Base-by-base conservation (phyloP, 2,113 vertebrate genomes). In the Xiphophorus maculatus region DNA sequence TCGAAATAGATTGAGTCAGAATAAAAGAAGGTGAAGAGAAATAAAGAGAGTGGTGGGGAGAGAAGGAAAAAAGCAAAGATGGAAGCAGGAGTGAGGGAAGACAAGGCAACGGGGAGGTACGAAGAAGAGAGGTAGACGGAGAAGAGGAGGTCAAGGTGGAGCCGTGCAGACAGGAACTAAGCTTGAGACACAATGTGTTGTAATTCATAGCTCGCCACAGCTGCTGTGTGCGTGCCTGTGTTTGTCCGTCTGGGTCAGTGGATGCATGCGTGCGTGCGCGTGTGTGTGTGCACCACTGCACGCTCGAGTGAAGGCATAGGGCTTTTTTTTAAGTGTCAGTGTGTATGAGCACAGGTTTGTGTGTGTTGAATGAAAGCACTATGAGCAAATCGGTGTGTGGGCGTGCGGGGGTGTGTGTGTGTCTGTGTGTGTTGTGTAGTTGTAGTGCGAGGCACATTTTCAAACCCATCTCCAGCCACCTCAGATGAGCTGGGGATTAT, bases 401-500 rank as follows among this genome's bases (percentile, higher is more conserved):
- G 6, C 7, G 37, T 12, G 6, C 7, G 11, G 0, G 42, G 15
- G 42, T 13, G 42, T 44, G 42, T 96, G 94, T 93, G 42, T 13
- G 42, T 44, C 15, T 96, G 94, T 93, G 95, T 96, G 95, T 95
- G 96, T 96, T 96, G 96, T 95, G 97, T 97, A 97, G 96, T 96
- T 96, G 96, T 95, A 95, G 95, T 95, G 96, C 89, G 93, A 96
- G 96, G 95, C 93, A 94, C 95, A 96, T 97, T 97, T 97, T 96
- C 96, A 97, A 96, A 96, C 87, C 90, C 96, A 95, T 96, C 94
- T 95, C 95, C 95, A 95, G 95, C 95, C 95, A 95, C 95, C 96
- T 96, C 96, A 96, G 96, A 97, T 97, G 96, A 97, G 96, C 96
- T 92, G 95, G 96, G 96, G 96, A 97, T 97, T 98, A 97, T 95